A percentile compares a stretch with the other conserved stretches of the same genome.
These are phyloP conservation scores for Percopsis transmontana DNA, from an alignment of 2,113 vertebrate genomes.

Conservation along the genomic window DNA sequence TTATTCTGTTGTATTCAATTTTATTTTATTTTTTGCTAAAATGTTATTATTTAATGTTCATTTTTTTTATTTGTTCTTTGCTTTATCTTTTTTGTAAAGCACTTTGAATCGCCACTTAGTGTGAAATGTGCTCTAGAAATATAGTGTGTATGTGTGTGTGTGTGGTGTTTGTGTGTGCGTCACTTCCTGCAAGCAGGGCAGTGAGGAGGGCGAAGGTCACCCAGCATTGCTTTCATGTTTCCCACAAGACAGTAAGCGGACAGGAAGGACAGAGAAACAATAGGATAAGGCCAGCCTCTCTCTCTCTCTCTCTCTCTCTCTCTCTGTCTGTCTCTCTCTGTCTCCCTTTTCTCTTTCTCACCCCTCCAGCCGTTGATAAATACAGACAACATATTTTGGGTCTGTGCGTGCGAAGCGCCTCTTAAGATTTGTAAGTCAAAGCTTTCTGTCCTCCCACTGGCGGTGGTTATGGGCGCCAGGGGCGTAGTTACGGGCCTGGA, in stretches of 20 bases:
- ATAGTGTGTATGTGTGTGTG: conserved; percentile 1
- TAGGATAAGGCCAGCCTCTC: conserved; percentile 64
- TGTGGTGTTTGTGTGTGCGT: conserved; percentile 4
- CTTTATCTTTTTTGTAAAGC: too few relatives aligned
- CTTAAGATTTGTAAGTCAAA: conserved; percentile 67
- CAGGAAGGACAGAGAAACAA: conserved; percentile 61
- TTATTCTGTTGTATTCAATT: too few relatives aligned
- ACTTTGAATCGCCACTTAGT: too few relatives aligned
- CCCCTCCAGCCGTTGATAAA: conserved; percentile 16
- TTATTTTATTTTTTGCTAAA: too few relatives aligned
- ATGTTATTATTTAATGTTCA: too few relatives aligned
- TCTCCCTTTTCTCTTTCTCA: not conserved
- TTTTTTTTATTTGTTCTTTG: too few relatives aligned
- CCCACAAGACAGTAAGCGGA: conserved; percentile 64
- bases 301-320: not conserved
- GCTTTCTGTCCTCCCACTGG: conserved; percentile 69
- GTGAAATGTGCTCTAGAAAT: too few relatives aligned
- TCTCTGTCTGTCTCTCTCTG: not conserved
- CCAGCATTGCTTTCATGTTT: conserved; percentile 80
- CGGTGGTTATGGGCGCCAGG: conserved; percentile 58
- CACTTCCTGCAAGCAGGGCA: not conserved
- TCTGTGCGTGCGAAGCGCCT: conserved; percentile 74
- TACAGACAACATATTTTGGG: conserved; percentile 57
- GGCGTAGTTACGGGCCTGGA: conserved; percentile 44
- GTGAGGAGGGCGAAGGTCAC: conserved; percentile 27